Evolutionary conservation across 2,888 invertebrate genomes (phyloP).

Genomic region (Tipula unca): DNA sequence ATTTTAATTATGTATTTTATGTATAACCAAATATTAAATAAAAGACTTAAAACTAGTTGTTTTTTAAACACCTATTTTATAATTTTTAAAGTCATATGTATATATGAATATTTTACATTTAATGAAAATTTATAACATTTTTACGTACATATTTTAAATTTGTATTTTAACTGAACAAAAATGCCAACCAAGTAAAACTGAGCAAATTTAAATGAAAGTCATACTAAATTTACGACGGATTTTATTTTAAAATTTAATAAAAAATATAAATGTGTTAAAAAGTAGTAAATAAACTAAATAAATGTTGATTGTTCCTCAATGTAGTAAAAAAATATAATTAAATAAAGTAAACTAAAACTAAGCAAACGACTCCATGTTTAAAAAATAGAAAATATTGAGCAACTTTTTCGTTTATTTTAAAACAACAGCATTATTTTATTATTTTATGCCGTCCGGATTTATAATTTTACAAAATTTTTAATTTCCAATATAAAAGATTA

Average conservation of each 20-base stretch:
- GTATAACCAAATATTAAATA: not conserved
- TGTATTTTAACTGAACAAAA: not conserved
- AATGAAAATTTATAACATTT: not conserved
- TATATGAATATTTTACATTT: not conserved
- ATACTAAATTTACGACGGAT: not conserved
- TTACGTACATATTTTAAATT: not conserved
- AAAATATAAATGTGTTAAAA: not conserved
- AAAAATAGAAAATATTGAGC: not conserved
- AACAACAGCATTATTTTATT: not conserved
- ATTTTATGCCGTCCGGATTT: not conserved
- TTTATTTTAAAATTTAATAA: not conserved
- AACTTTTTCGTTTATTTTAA: not conserved
- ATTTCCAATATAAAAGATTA: not conserved
- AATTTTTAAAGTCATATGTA: not conserved
- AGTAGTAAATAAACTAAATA: not conserved
- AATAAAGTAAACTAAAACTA: not conserved
- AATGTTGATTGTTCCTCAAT: constrained; percentile 16
- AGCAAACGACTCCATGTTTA: not conserved
- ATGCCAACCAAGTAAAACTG: not conserved
- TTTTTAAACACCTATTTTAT: not conserved
- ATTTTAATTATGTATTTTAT: not conserved
- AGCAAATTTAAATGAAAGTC: not conserved
- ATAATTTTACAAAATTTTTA: not conserved
- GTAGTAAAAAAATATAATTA: not conserved
- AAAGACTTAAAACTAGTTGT: not conserved